phyloP scores from a whole-genome alignment of 2,888 invertebrate genomes.

The Tigriopus californicus region DNA sequence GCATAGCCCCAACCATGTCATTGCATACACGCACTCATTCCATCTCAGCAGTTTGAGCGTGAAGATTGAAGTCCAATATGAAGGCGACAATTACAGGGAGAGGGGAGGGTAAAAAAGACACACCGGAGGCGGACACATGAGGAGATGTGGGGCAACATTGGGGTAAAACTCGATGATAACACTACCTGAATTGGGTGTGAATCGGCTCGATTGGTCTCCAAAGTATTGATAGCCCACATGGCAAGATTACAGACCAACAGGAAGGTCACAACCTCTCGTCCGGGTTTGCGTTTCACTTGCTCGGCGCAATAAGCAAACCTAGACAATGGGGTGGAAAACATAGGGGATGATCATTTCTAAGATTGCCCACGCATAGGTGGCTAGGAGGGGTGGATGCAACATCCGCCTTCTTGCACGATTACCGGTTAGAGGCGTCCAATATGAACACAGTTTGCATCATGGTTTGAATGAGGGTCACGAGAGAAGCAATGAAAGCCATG shows the following conservation, averaged over 20 bases:
- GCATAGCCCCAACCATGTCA: too few relatives aligned
- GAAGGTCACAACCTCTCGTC: conserved; percentile 80
- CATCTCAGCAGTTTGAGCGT: too few relatives aligned
- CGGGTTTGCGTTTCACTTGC: conserved; percentile 68
- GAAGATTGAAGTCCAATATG: too few relatives aligned
- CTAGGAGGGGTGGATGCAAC: too few relatives aligned
- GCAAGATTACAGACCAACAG: conserved; percentile 64
- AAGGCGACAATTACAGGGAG: too few relatives aligned
- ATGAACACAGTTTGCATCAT: conserved; percentile 60
- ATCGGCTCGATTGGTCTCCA: conserved; percentile 75
- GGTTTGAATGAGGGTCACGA: conserved; percentile 50
- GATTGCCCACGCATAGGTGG: too few relatives aligned
- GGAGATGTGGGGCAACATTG: not conserved
- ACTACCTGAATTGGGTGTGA: conserved; percentile 60
- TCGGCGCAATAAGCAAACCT: not conserved
- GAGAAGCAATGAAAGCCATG: conserved; percentile 18
- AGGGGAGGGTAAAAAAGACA: too few relatives aligned
- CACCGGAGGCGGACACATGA: not conserved
- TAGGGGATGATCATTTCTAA: too few relatives aligned
- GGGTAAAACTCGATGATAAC: not conserved
- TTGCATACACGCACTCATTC: too few relatives aligned
- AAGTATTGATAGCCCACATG: conserved; percentile 82
- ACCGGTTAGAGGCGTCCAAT: conserved; percentile 34
- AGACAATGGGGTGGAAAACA: not conserved
- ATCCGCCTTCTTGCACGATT: conserved; percentile 22